phyloP scores from a whole-genome alignment of 2,888 invertebrate species.

The Anoplius nigerrimus region DNA sequence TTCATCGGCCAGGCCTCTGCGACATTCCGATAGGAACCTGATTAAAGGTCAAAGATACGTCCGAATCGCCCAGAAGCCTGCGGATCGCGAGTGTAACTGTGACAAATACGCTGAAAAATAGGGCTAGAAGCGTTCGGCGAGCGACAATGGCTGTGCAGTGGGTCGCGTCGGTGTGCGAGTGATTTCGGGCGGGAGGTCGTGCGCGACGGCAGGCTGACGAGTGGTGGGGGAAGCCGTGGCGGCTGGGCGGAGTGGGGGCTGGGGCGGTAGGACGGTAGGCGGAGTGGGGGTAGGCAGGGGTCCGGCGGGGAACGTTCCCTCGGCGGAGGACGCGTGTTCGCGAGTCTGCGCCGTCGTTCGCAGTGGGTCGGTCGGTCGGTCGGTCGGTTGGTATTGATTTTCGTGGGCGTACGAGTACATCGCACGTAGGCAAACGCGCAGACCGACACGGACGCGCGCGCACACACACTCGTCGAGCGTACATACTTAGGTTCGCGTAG shows the following conservation, averaged over 20 bases:
- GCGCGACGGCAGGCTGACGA: too few relatives aligned
- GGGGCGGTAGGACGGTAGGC: not conserved
- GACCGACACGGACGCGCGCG: not conserved
- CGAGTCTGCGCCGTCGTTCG: constrained; percentile 44
- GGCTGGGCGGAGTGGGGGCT: constrained; percentile 7
- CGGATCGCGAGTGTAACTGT: too few relatives aligned
- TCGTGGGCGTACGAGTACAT: constrained; percentile 16
- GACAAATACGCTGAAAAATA: too few relatives aligned
- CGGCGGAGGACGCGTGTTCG: constrained; percentile 29
- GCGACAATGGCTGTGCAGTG: too few relatives aligned
- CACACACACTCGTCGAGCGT: not conserved
- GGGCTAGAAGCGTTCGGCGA: too few relatives aligned
- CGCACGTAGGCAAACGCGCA: constrained; percentile 5
- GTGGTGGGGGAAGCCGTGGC: too few relatives aligned
- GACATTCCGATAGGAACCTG: too few relatives aligned
- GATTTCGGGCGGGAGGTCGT: too few relatives aligned
- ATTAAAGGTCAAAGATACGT: too few relatives aligned
- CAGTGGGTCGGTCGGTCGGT: constrained; percentile 41
- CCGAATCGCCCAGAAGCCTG: too few relatives aligned
- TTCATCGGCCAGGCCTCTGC: too few relatives aligned
- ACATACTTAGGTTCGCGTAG: not conserved
- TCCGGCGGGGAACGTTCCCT: not conserved
- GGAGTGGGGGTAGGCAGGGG: constrained; percentile 1
- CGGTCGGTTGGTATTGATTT: constrained; percentile 57
- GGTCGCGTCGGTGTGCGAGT: too few relatives aligned